Base-by-base conservation (phyloP, 2,888 invertebrate genomes). In the Sphinx pinastri region DNA sequence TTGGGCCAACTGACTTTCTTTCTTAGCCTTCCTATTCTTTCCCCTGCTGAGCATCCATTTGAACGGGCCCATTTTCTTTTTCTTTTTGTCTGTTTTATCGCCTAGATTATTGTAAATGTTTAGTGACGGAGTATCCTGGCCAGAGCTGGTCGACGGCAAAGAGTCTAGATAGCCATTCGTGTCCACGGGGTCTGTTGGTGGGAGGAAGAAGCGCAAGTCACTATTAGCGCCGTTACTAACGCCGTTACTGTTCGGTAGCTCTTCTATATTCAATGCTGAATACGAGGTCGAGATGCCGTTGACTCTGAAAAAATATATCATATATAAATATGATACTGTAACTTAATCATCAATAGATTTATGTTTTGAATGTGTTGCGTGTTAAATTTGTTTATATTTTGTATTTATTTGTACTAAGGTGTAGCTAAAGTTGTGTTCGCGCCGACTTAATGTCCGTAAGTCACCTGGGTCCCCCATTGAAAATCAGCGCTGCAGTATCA, bases 241-340 rank as follows among this genome's bases (percentile, higher is more conserved):
- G 14, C 38, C 74, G 57, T 73, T 72, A 69, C 72, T 75, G 4
- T 80, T 72, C 7, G 77, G 70, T 16, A 84, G 68, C 58, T 87
- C 85, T 0, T 76, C 80, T 12, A 88, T 87, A 68, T 81, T 84
- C 12, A 87, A 70, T 0, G 78, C 77, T 0, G 86, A 86, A 59
- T 79, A 77, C 0, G 76, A 66, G 31, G 76, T 67, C 16, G 76
- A 72, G 51, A 68, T 57, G 38, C 74, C 75, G 68, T 76, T 81
- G 13, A 72, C 66, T 71, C 79, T 80, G 76, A 7, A 55, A 69
- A n/a, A 38, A n/a, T n/a, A n/a, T n/a, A n/a, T n/a, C n/a, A n/a
- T n/a, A n/a, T n/a, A n/a, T 14, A 25, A 25, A 14, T 14, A 51
- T 51, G 10, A 51, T 51, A 12, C 51, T 5, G 51, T 12, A 12